A percentile compares a stretch with the other conserved stretches of the same genome.
These are phyloP conservation scores for Thryonomys swinderianus DNA, from an alignment of 2,113 vertebrate species.

Conservation along the genomic window DNA sequence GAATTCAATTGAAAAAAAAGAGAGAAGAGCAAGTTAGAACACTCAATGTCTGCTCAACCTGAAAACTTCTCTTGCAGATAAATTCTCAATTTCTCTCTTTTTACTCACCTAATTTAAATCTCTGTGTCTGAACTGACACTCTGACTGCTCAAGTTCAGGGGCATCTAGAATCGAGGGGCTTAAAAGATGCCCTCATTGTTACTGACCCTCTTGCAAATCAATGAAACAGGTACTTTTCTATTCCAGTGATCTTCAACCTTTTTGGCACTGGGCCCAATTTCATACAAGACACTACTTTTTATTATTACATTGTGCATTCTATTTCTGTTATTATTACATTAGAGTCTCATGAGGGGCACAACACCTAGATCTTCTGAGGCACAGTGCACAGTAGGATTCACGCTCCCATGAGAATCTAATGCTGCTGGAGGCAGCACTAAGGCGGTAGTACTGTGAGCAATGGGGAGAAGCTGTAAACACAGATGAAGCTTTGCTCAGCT, in stretches of 20 bases:
- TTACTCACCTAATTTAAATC: slow-evolving; percentile 8
- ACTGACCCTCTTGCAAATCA: background rate
- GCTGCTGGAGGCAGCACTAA: background rate
- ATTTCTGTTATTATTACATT: background rate
- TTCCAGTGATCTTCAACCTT: background rate
- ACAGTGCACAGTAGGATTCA: background rate
- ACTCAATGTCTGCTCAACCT: background rate
- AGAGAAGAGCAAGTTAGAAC: slow-evolving; percentile 6
- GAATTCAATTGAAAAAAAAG: too few species aligned
- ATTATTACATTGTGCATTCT: background rate
- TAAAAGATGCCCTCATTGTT: background rate
- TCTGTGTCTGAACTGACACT: background rate
- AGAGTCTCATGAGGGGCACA: background rate
- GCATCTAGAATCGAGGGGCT: background rate
- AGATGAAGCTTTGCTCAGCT: background rate
- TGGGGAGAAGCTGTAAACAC: background rate
- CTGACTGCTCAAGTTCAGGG: background rate
- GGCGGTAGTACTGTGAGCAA: background rate
- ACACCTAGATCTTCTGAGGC: background rate
- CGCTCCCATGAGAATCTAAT: background rate
- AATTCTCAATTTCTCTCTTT: background rate
- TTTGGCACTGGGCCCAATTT: background rate
- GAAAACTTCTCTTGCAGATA: background rate
- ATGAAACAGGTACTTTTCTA: background rate
- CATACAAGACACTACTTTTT: background rate